phyloP scores from a whole-genome alignment of 1,140 invertebrate genomes.

The Aphelenchoides besseyi region DNA sequence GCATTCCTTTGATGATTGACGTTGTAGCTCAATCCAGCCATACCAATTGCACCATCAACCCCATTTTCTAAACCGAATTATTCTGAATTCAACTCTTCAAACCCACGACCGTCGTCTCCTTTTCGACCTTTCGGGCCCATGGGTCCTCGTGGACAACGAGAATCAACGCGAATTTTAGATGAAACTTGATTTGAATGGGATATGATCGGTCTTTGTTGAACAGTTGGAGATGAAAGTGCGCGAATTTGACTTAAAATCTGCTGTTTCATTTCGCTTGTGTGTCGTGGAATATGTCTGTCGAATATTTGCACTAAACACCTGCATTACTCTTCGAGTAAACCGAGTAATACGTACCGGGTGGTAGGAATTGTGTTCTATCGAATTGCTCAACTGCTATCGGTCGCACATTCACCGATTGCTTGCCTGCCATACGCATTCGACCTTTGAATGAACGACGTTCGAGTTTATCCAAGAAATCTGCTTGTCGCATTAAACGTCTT shows the following conservation, averaged over 20 bases:
- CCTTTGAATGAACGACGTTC: background rate
- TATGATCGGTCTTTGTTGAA: background rate
- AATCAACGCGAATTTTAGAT: background rate
- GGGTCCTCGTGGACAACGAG: background rate
- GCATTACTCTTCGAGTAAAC: too few relatives aligned
- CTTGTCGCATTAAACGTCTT: background rate
- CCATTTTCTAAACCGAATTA: too few relatives aligned
- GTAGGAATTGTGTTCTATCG: background rate
- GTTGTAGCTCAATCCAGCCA: background rate
- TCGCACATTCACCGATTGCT: background rate
- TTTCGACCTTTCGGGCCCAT: background rate
- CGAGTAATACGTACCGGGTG: background rate
- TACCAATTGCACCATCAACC: background rate
- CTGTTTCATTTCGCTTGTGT: background rate
- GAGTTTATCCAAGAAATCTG: background rate
- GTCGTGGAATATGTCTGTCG: background rate
- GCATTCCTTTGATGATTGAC: background rate
- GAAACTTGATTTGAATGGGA: too few relatives aligned
- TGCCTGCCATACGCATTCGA: background rate
- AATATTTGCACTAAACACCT: background rate
- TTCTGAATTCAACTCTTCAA: too few relatives aligned
- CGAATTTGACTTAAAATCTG: background rate
- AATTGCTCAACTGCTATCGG: background rate
- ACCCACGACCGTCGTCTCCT: background rate
- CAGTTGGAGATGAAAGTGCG: background rate